Evolutionary conservation across 2,797 vertebrate species (phyloP).

Genomic region (Scomberomorus guttatus): DNA sequence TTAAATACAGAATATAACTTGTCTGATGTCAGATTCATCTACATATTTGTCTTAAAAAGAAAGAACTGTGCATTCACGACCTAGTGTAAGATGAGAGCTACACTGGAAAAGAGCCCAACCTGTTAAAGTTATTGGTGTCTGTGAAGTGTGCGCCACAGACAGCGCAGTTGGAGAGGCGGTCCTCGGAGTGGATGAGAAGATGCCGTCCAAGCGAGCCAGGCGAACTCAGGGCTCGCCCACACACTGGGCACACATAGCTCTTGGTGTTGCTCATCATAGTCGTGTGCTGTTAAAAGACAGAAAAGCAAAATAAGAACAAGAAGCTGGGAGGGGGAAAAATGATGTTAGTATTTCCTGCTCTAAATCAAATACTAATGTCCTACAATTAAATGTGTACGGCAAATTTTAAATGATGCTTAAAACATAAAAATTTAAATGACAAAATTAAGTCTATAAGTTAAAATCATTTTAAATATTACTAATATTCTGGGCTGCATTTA

Average conservation of each 20-base stretch:
- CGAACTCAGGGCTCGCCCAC: slow-evolving; percentile 96
- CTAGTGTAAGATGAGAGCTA: background rate
- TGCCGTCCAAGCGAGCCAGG: slow-evolving; percentile 96
- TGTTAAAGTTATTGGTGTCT: slow-evolving; percentile 95
- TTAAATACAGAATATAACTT: too few relatives aligned
- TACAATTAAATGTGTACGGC: background rate
- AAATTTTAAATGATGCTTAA: too few relatives aligned
- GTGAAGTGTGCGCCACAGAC: slow-evolving; percentile 96
- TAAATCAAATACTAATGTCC: background rate
- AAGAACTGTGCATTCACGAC: slow-evolving; percentile 7
- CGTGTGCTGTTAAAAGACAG: slow-evolving; percentile 89
- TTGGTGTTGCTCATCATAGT: slow-evolving; percentile 93
- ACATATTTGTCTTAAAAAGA: background rate
- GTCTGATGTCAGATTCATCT: background rate
- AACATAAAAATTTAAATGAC: background rate
- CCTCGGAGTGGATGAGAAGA: slow-evolving; percentile 97
- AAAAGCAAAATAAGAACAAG: slow-evolving; percentile 22
- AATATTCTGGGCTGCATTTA: background rate
- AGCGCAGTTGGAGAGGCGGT: slow-evolving; percentile 97
- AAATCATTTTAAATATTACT: background rate
- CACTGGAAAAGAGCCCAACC: slow-evolving; percentile 76
- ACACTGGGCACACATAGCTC: slow-evolving; percentile 97
- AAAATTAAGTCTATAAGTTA: background rate
- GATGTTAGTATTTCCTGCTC: background rate
- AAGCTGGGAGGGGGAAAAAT: background rate